Conservation (phyloP, 2,113 vertebrate species). For the Speoplatyrhinus poulsoni region DNA sequence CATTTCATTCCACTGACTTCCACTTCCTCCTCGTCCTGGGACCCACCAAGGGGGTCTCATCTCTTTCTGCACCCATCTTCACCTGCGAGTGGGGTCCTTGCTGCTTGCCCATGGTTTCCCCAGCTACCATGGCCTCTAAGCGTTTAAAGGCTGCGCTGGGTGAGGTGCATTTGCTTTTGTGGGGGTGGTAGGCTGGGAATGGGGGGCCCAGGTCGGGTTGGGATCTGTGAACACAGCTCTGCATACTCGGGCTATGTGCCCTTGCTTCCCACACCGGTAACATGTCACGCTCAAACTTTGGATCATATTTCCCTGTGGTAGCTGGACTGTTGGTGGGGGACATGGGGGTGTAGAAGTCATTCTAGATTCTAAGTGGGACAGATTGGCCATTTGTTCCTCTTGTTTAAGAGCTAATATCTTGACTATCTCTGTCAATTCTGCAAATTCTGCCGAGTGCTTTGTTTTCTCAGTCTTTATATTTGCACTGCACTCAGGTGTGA, state of each 20-base stretch:
- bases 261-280: background rate
- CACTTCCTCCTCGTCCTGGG: conserved; percentile 1
- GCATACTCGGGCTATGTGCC: background rate
- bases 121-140: conserved; percentile 13
- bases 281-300: background rate
- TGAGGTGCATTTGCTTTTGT: background rate
- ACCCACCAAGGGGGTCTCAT: too few relatives aligned
- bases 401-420: conserved; percentile 7
- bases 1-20: conserved; percentile 8
- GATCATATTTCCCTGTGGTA: background rate
- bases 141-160: conserved; percentile 24
- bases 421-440: conserved; percentile 24
- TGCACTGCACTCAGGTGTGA: background rate
- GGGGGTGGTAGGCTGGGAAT: background rate
- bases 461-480: background rate
- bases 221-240: background rate
- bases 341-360: background rate
- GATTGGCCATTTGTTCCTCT: conserved; percentile 26
- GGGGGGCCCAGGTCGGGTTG: background rate
- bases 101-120: conserved; percentile 23
- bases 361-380: conserved; percentile 14
- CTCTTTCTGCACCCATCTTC: too few relatives aligned
- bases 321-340: background rate
- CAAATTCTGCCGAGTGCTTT: background rate
- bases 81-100: background rate